Evolutionary conservation across 2,888 invertebrate species (phyloP).

Genomic region (Pimpla rufipes): DNA sequence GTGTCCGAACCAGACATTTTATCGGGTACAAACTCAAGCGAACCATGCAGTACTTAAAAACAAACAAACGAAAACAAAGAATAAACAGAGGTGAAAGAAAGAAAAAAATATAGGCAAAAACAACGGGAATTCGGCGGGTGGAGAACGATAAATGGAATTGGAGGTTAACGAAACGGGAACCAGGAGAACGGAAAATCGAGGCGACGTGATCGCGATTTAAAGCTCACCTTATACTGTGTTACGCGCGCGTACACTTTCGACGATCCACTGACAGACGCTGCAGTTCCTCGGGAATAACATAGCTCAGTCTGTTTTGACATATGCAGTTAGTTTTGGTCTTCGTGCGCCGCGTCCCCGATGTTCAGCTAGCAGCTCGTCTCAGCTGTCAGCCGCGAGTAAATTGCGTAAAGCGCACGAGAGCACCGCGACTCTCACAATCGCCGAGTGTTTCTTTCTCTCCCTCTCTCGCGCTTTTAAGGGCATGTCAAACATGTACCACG

Average conservation of each 20-base stretch:
- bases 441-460: too few species aligned
- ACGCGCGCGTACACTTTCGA: conserved; percentile 13
- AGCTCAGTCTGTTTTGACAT: conserved; percentile 52
- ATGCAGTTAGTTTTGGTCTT: conserved; percentile 7
- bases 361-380: not conserved
- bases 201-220: not conserved
- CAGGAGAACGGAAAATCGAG: not conserved
- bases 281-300: conserved; percentile 41
- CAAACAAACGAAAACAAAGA: conserved; percentile 66
- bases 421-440: too few species aligned
- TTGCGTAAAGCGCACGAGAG: not conserved
- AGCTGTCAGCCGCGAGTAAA: conserved; percentile 9
- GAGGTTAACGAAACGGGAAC: conserved; percentile 13
- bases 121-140: not conserved
- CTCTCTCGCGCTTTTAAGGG: too few species aligned
- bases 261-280: conserved; percentile 10
- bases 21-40: conserved; percentile 74
- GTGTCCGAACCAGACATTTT: conserved; percentile 82
- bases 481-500: too few species aligned
- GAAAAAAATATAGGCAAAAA: not conserved
- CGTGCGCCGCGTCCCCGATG: conserved; percentile 23
- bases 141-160: not conserved
- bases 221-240: conserved; percentile 53
- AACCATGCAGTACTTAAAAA: conserved; percentile 70
- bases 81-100: conserved; percentile 25